Base-by-base conservation (phyloP, 2,113 vertebrate species). In the Gorsachius goisagi region DNA sequence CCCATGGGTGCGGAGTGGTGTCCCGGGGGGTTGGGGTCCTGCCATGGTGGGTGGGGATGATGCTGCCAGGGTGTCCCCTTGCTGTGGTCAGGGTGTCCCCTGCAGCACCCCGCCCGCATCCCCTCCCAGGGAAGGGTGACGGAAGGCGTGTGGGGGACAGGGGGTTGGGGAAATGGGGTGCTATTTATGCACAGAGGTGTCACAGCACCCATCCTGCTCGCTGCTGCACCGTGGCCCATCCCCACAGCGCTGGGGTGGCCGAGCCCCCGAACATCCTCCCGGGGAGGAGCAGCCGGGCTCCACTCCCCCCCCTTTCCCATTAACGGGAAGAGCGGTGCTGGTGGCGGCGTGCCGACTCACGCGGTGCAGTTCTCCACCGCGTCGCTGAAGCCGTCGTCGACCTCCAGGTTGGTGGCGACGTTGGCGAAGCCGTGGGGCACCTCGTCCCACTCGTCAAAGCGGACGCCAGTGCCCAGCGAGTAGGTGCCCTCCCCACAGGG, bases 361-460 rank as follows among this genome's bases (percentile, higher is more conserved):
- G 91, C 98, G 4, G 98, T 98, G 95, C 99, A 99, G 98, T 99
- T 98, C 77, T 92, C 98, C 1, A 83, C 53, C 3, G 84, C 85
- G 23, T 96, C 67, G 0, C 76, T 33, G 16, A 97, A 92, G 47
- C 89, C 21, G 1, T 97, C 96, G 4, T 97, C 97, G 0, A 94
- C 56, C 53, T 98, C 98, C 62, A 97, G 87, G 90, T 97, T 98
- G 95, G 96, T 79, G 8, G 99, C 99, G 4, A 98, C 97, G n/a
- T 96, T 99, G 97, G 98, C 97, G 15, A 99, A 99, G 64, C 99
- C 99, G 2, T 98, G 92, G 15, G 99, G 99, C 75, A 99, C 94
- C 67, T 94, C 98, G 15, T 99, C 99, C 99, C 99, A 99, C 95
- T 99, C 99, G 0, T 99, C 99, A 0, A 99, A 99, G 60, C 98